A percentile compares a stretch with the other conserved stretches of the same genome.
These are phyloP conservation scores for Oryzias dopingdopingensis DNA, from an alignment of 2,797 vertebrate genomes.

Conservation along the genomic window DNA sequence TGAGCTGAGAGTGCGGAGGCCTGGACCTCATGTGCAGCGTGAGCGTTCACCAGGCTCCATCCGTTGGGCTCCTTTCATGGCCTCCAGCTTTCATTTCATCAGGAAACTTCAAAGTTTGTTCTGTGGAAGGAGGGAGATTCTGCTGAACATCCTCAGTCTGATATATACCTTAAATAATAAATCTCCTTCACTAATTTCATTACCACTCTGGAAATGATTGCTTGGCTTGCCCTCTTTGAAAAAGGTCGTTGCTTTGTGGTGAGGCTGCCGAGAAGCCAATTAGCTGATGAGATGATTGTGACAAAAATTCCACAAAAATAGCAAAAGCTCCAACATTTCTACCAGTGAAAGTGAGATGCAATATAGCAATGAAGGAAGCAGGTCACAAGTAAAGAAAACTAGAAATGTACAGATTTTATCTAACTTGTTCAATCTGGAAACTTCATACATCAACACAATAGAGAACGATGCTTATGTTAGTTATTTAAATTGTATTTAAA, in stretches of 20 bases:
- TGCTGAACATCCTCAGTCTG: slow-evolving; percentile 18
- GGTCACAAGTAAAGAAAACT: too few relatives aligned
- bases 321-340: too few relatives aligned
- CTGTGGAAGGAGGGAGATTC: slow-evolving; percentile 21
- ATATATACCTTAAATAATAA: slow-evolving; percentile 23
- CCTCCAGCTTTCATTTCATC: slow-evolving; percentile 41
- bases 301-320: slow-evolving; percentile 9
- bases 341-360: too few relatives aligned
- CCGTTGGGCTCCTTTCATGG: slow-evolving; percentile 32
- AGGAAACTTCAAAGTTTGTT: slow-evolving; percentile 29
- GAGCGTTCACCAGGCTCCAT: slow-evolving; percentile 9
- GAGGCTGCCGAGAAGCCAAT: slow-evolving; percentile 28
- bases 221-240: slow-evolving; percentile 17
- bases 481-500: too few relatives aligned
- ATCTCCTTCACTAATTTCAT: slow-evolving; percentile 35
- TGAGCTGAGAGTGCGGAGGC: slow-evolving; percentile 38
- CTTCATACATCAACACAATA: too few relatives aligned
- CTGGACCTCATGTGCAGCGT: slow-evolving; percentile 2
- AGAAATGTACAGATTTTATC: too few relatives aligned
- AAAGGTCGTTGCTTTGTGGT: slow-evolving; percentile 32
- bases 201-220: slow-evolving; percentile 30
- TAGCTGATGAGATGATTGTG: slow-evolving; percentile 30
- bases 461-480: too few relatives aligned
- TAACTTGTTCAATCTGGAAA: too few relatives aligned
- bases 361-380: too few relatives aligned